These are phyloP conservation scores for Tiphia femorata DNA, from an alignment of 2,888 invertebrate genomes.

Conservation along the genomic window DNA sequence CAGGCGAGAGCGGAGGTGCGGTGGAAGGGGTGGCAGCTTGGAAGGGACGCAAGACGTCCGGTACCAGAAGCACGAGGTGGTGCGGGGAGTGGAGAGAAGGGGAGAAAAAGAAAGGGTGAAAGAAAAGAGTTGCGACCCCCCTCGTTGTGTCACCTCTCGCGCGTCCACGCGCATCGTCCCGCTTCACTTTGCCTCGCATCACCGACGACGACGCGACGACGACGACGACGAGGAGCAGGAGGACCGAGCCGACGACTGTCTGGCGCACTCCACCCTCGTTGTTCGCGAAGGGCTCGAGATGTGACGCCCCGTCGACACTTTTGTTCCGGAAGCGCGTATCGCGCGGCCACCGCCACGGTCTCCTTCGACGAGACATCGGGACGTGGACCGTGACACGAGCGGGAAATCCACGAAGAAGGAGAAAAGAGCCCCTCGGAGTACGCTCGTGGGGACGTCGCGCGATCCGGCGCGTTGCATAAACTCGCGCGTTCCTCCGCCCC, in stretches of 20 bases:
- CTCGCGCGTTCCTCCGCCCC: not conserved
- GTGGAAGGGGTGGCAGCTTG: not conserved
- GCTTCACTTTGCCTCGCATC: conserved; percentile 20
- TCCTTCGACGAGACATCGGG: no score
- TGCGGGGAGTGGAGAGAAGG: not conserved
- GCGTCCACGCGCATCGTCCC: not conserved
- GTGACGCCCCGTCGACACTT: conserved; percentile 20
- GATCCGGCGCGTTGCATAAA: not conserved
- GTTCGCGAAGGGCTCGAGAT: conserved; percentile 19
- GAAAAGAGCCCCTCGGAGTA: no score
- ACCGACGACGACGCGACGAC: no score
- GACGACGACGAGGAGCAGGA: no score
- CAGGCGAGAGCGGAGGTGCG: not conserved
- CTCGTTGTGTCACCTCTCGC: not conserved
- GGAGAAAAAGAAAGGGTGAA: conserved; percentile 5
- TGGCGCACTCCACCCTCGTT: not conserved
- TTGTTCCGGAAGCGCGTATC: conserved; percentile 27
- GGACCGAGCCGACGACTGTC: not conserved
- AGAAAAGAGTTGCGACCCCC: conserved; percentile 5
- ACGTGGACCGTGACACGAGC: not conserved
- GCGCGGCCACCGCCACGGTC: no score
- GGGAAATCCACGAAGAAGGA: not conserved
- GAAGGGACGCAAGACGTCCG: not conserved
- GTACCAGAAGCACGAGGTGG: not conserved
- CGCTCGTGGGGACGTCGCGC: not conserved